Conservation (phyloP, 1,140 invertebrate species). For the Eubasilissa regina region DNA sequence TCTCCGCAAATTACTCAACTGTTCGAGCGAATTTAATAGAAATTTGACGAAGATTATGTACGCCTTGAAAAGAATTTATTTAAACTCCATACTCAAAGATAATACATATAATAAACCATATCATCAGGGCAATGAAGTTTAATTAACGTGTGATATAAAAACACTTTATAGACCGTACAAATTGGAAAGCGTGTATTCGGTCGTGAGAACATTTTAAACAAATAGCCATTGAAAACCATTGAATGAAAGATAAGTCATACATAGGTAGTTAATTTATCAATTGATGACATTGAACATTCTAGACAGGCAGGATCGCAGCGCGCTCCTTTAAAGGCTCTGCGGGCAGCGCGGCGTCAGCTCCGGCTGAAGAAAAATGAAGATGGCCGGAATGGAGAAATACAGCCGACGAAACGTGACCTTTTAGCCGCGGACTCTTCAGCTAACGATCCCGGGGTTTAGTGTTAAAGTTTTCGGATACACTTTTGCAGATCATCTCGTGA, state of each 20-base stretch:
- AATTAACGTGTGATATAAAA: conserved; percentile 9
- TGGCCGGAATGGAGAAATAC: neutral
- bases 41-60: too few species aligned
- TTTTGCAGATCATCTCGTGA: conserved; percentile 19
- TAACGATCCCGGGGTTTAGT: neutral
- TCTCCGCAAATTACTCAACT: too few species aligned
- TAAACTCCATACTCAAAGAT: too few species aligned
- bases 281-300: conserved; percentile 27
- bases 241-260: conserved; percentile 13
- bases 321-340: neutral
- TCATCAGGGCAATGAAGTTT: conserved; percentile 1
- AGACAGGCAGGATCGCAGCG: neutral
- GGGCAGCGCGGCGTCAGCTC: neutral
- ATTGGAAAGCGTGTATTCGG: conserved; percentile 24
- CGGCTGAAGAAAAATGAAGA: conserved; percentile 2
- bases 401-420: neutral
- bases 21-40: too few species aligned
- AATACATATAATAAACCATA: neutral
- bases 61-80: too few species aligned
- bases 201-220: conserved; percentile 19
- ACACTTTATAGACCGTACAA: neutral
- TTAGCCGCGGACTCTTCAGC: neutral
- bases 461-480: neutral
- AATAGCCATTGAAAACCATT: conserved; percentile 12
- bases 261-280: neutral